Conservation (phyloP, 2,113 vertebrate genomes). For the Glareola pratincola region DNA sequence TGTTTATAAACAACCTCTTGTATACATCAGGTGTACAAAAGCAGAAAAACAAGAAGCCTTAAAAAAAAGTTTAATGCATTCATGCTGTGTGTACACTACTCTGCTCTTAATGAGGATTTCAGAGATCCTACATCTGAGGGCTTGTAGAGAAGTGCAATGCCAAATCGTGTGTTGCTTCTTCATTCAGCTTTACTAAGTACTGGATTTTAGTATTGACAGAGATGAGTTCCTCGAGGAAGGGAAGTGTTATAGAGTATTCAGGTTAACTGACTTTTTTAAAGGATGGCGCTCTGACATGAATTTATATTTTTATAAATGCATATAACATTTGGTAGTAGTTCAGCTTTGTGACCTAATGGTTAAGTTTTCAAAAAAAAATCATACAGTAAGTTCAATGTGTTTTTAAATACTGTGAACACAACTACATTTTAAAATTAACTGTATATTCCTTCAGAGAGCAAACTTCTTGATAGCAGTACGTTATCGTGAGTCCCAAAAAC, state of each 20-base stretch:
- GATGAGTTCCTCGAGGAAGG: not conserved
- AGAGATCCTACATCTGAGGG: not conserved
- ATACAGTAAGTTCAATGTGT: not conserved
- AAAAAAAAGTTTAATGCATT: not conserved
- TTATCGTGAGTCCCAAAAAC: not conserved
- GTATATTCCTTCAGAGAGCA: not conserved
- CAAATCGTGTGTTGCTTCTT: not conserved
- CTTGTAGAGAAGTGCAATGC: not conserved
- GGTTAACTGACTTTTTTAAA: not conserved
- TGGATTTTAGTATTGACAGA: not conserved
- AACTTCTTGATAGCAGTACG: not conserved
- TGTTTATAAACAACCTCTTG: not conserved
- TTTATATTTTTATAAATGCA: not conserved
- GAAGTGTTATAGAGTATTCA: not conserved
- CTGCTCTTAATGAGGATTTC: not conserved
- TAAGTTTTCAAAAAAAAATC: not conserved
- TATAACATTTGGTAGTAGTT: not conserved
- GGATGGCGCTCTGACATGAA: not conserved
- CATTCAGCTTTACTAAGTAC: not conserved
- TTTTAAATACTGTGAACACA: not conserved
- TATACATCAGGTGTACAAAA: not conserved
- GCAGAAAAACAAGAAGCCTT: not conserved
- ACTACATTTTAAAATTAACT: not conserved
- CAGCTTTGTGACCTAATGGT: not conserved
- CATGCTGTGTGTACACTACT: not conserved